These are phyloP conservation scores for Agrotis clavis DNA, from an alignment of 2,888 invertebrate species.

Conservation along the genomic window DNA sequence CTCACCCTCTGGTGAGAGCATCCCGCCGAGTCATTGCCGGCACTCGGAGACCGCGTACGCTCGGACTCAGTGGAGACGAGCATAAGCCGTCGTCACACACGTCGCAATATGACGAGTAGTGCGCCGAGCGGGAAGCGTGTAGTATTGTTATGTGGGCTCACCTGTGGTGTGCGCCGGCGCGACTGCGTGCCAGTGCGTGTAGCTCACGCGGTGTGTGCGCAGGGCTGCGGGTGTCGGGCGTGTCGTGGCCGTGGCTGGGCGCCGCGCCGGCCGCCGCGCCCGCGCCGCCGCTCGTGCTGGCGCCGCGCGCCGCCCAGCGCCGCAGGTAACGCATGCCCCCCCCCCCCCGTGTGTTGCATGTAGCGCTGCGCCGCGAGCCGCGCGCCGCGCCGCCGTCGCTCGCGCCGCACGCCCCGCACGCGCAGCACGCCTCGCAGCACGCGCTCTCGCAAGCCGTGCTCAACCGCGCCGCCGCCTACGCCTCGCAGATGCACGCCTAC, in stretches of 20 bases:
- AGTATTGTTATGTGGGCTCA: neutral
- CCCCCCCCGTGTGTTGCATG: constrained; percentile 82
- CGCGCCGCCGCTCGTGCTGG: constrained; percentile 93
- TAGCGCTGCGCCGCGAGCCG: constrained; percentile 94
- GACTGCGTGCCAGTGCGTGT: neutral
- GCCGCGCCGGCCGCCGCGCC: constrained; percentile 92
- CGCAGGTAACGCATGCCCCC: constrained; percentile 92
- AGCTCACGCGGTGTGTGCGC: constrained; percentile 86
- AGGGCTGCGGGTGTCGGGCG: constrained; percentile 95
- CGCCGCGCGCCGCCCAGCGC: constrained; percentile 94
- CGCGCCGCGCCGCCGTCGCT: constrained; percentile 90
- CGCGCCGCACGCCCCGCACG: constrained; percentile 77
- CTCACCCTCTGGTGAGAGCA: constrained; percentile 26
- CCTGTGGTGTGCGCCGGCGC: no score
- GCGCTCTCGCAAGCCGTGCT: constrained; percentile 94
- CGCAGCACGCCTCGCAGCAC: constrained; percentile 84
- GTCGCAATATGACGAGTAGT: neutral
- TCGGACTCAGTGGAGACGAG: constrained; percentile 13
- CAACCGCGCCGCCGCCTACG: constrained; percentile 93
- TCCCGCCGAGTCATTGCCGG: constrained; percentile 10
- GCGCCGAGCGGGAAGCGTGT: neutral
- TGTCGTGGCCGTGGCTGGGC: constrained; percentile 95
- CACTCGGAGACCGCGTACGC: neutral
- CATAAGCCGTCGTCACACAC: neutral
- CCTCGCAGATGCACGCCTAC: constrained; percentile 96